phyloP scores from a whole-genome alignment of 2,888 invertebrate genomes.

The Bombyx huttoni region DNA sequence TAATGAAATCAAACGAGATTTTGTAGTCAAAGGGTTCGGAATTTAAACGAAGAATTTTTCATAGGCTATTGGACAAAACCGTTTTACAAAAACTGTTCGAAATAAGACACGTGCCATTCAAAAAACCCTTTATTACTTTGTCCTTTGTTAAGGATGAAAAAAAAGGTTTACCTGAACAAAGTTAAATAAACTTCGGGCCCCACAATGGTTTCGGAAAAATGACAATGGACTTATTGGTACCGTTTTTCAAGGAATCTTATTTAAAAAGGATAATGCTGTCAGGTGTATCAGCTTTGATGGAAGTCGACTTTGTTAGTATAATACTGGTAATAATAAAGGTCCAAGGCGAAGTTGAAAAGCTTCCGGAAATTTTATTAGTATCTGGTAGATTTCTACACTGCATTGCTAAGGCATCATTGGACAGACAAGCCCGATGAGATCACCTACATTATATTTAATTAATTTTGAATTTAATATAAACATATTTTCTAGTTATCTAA shows the following conservation, averaged over 20 bases:
- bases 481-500: too few relatives aligned
- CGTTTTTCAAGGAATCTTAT: neutral
- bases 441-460: too few relatives aligned
- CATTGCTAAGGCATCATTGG: too few relatives aligned
- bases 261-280: neutral
- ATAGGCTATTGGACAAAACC: too few relatives aligned
- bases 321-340: neutral
- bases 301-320: neutral
- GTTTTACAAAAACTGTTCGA: neutral
- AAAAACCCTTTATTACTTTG: conserved; percentile 1
- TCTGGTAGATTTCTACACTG: too few relatives aligned
- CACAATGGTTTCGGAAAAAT: neutral
- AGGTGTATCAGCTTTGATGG: neutral
- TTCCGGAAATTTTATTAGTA: neutral
- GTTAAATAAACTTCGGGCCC: conserved; percentile 1
- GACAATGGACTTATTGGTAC: neutral
- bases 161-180: neutral
- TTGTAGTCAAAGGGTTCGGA: too few relatives aligned
- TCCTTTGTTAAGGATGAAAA: neutral
- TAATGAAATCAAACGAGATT: too few relatives aligned
- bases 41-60: too few relatives aligned
- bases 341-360: neutral
- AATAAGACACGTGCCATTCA: neutral
- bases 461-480: too few relatives aligned
- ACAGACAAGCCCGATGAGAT: too few relatives aligned